A percentile compares a stretch with the other conserved stretches of the same genome.
phyloP scores from a whole-genome alignment of 2,888 invertebrate species.

The Hypercompe scribonia region DNA sequence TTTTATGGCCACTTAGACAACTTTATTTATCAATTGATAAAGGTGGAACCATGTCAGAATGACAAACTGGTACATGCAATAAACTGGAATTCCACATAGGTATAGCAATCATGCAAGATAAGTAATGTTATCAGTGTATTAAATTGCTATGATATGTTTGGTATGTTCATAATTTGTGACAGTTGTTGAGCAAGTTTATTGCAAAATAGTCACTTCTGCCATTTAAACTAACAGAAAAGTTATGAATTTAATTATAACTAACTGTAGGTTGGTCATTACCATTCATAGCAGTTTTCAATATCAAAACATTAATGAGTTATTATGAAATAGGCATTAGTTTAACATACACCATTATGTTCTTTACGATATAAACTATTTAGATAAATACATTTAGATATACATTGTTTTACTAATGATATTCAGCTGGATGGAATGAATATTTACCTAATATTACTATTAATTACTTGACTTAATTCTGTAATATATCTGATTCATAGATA shows the following conservation, averaged over 20 bases:
- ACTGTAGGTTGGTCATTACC: background rate
- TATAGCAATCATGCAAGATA: slow-evolving; percentile 26
- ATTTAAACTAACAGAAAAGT: background rate
- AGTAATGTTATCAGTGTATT: slow-evolving; percentile 42
- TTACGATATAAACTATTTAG: background rate
- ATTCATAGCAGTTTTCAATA: slow-evolving; percentile 6
- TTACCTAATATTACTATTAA: background rate
- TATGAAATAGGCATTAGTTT: slow-evolving; percentile 6
- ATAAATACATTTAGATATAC: background rate
- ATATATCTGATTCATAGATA: background rate
- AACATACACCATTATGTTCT: background rate
- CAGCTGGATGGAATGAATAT: background rate
- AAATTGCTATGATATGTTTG: slow-evolving; percentile 42
- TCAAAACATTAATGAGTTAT: slow-evolving; percentile 11
- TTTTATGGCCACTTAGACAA: background rate
- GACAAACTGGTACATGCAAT: background rate
- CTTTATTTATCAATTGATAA: background rate
- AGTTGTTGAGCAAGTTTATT: slow-evolving; percentile 11
- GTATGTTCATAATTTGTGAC: slow-evolving; percentile 25
- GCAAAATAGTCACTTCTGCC: background rate
- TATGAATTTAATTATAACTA: background rate
- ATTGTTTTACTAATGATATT: background rate
- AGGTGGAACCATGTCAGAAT: background rate
- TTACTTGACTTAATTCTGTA: background rate
- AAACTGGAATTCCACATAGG: slow-evolving; percentile 5